Evolutionary conservation across 2,797 vertebrate species (phyloP).

Genomic region (Crax fasciolata): DNA sequence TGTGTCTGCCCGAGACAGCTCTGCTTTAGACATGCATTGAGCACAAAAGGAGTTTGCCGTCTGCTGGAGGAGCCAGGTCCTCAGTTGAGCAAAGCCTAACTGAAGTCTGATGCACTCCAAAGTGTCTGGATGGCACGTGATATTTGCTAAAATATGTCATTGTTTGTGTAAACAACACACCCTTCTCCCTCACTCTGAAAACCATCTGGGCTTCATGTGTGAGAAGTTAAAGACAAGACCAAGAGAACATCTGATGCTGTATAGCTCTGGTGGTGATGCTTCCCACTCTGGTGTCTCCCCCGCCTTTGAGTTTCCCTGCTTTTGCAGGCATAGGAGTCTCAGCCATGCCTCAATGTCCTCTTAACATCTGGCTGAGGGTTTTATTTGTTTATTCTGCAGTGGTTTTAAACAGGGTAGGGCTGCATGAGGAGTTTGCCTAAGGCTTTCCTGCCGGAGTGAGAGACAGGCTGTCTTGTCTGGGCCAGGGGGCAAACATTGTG

Average conservation of each 20-base stretch:
- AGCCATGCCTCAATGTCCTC: not conserved
- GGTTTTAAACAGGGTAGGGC: not conserved
- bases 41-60: constrained; percentile 57
- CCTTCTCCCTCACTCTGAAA: constrained; percentile 66
- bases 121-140: constrained; percentile 76
- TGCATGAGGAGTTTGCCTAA: not conserved
- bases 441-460: not conserved
- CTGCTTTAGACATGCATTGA: constrained; percentile 51
- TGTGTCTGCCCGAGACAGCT: constrained; percentile 36
- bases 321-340: not conserved
- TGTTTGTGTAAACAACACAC: constrained; percentile 56
- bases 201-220: constrained; percentile 72
- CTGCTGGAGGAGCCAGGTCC: constrained; percentile 59
- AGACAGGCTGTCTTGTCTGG: not conserved
- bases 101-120: constrained; percentile 61
- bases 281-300: not conserved
- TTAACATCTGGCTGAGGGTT: not conserved
- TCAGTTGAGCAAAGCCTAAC: constrained; percentile 62
- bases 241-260: constrained; percentile 29
- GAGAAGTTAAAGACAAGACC: not conserved
- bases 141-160: constrained; percentile 71
- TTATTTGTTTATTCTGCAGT: not conserved
- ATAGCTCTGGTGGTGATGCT: not conserved
- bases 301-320: not conserved
- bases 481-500: not conserved